Base-by-base conservation (phyloP, 1,140 invertebrate genomes). In the Aphaenogaster floridana region DNA sequence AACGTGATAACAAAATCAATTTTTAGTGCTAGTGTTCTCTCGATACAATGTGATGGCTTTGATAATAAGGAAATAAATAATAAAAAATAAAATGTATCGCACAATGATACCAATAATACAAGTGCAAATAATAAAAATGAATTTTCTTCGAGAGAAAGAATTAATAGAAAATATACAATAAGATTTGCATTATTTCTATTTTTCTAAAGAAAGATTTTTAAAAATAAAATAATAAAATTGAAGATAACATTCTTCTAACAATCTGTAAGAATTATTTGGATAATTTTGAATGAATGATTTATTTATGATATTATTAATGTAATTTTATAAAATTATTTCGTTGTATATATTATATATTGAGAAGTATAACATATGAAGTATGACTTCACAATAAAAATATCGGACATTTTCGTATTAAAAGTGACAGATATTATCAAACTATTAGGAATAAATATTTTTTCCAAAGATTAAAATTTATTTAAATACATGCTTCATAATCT, bases 351-450 rank as follows among this genome's bases (percentile, higher is more conserved):
- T 8, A 74, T 74, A 57, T 57, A 15, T 36, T 36, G 11, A 4
- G 13, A 17, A 48, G 48, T 69, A 45, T 34, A 34, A 34, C 15
- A 69, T n/a, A 69, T n/a, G 1, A 28, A 68, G 15, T 63, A 36
- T 63, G 1, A n/a, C 7, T 9, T 57, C 3, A 52, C 28, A 64
- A 64, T 13, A 2, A 64, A 39, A 48, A 48, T 50, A 50, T 69
- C 6, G 2, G 50, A 72, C 4, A 54, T 36, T 36, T 72, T 36
- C 2, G 6, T 36, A 39, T 39, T 5, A 39, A 39, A n/a, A 17
- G 8, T 52, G 21, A 69, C 5, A 71, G 13, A 52, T n/a, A 52
- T 71, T 34, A 71, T 72, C 42, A 34, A 69, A 69, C 6, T 71
- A 42, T 45, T 21, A 45, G 15, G 1, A 63, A 63, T 36, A 72